phyloP scores from a whole-genome alignment of 2,888 invertebrate species.

The Himalopsyche tibetana region DNA sequence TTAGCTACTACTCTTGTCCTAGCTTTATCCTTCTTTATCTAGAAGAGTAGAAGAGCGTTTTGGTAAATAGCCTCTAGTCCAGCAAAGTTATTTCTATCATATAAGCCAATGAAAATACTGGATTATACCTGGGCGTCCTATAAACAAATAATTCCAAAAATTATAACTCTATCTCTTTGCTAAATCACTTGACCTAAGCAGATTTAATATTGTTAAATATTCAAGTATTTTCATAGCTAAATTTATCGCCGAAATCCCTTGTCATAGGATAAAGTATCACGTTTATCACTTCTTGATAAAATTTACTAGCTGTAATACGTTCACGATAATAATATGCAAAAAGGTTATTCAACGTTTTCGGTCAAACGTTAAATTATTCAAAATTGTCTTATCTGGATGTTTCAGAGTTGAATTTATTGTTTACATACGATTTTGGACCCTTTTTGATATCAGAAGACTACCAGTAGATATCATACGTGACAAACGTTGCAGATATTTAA shows the following conservation, averaged over 20 bases:
- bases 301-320: conserved; percentile 9
- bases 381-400: conserved; percentile 20
- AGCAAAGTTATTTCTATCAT: too few relatives aligned
- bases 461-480: background rate
- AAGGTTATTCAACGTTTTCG: background rate
- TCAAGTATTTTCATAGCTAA: background rate
- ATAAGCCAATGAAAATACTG: too few relatives aligned
- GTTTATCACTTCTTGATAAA: conserved; percentile 4
- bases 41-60: too few relatives aligned
- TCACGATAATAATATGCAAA: background rate
- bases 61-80: too few relatives aligned
- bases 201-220: background rate
- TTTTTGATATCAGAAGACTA: conserved; percentile 2
- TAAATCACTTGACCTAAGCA: background rate
- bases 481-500: conserved; percentile 1
- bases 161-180: too few relatives aligned
- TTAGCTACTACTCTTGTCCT: too few relatives aligned
- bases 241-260: background rate
- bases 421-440: conserved; percentile 21
- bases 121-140: too few relatives aligned
- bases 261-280: background rate
- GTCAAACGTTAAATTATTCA: conserved; percentile 13
- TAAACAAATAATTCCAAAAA: too few relatives aligned
- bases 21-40: too few relatives aligned
- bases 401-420: conserved; percentile 29